phyloP scores from a whole-genome alignment of 2,888 invertebrate genomes.

The Galerucella pusilla region DNA sequence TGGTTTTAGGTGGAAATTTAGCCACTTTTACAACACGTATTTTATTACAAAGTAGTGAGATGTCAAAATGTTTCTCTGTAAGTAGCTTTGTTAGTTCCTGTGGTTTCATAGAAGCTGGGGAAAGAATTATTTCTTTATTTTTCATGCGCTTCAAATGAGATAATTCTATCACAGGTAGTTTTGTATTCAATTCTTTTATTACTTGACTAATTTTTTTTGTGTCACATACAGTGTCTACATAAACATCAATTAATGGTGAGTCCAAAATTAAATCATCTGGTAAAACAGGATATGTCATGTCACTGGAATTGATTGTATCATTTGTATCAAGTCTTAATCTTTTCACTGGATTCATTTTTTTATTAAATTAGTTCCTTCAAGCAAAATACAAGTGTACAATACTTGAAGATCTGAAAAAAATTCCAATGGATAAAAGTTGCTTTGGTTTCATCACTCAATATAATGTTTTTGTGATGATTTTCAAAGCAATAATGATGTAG shows the following conservation, averaged over 20 bases:
- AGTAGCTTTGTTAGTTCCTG: conserved; percentile 58
- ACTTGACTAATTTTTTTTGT: conserved; percentile 73
- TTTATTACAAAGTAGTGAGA: conserved; percentile 66
- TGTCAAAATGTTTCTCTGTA: conserved; percentile 66
- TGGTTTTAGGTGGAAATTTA: conserved; percentile 71
- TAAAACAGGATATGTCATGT: conserved; percentile 49
- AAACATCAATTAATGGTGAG: conserved; percentile 67
- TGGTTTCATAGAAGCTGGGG: conserved; percentile 55
- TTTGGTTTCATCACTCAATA: not conserved
- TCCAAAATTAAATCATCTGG: conserved; percentile 51
- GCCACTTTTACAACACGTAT: conserved; percentile 72
- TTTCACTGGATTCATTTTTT: conserved; percentile 49
- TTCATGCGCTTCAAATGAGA: conserved; percentile 81
- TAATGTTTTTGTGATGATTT: not conserved
- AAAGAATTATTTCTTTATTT: conserved; percentile 71
- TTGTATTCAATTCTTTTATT: conserved; percentile 70
- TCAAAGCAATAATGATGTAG: not conserved
- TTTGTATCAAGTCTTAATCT: conserved; percentile 48
- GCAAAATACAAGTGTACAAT: not conserved
- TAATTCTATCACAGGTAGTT: conserved; percentile 71
- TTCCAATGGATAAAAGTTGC: not conserved
- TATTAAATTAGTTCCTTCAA: not conserved
- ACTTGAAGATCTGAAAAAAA: conserved; percentile 7
- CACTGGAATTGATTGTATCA: conserved; percentile 1
- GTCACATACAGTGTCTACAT: conserved; percentile 71